These are phyloP conservation scores for Apostichopus parvimensis DNA, from an alignment of 35 echinoderm and acorn worm genomes.

Conservation along the genomic window DNA sequence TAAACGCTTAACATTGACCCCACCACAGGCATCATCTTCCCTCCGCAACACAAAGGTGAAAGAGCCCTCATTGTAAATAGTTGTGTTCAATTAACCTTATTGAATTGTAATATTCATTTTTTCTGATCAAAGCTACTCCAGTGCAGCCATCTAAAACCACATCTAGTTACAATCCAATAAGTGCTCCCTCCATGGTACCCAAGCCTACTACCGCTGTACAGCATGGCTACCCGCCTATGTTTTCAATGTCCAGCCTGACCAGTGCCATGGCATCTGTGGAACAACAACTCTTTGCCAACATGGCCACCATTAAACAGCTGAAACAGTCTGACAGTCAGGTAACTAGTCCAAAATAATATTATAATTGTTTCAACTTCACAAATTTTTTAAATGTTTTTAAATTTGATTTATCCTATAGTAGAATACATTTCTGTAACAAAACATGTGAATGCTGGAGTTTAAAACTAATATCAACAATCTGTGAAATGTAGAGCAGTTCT, in stretches of 20 bases:
- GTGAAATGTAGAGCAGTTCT: no score
- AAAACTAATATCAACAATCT: no score
- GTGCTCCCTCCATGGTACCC: constrained; percentile 23
- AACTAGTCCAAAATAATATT: not conserved
- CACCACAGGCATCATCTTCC: no score
- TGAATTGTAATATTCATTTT: not conserved
- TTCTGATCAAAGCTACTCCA: not conserved
- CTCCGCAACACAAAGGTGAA: no score
- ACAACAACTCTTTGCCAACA: constrained; percentile 74
- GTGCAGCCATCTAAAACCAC: constrained; percentile 6
- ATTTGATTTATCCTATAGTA: no score
- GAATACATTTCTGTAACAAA: no score
- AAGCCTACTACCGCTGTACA: constrained; percentile 13
- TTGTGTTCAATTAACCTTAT: no score
- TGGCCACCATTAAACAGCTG: constrained; percentile 54
- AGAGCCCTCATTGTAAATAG: no score
- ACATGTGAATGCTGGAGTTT: no score
- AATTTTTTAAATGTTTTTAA: no score
- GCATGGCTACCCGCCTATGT: constrained; percentile 30
- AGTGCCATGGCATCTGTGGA: constrained; percentile 94
- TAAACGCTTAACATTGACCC: no score
- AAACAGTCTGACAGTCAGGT: constrained; percentile 55
- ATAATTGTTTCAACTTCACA: no score
- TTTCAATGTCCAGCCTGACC: constrained; percentile 54
- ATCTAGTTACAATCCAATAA: not conserved